A percentile compares a stretch with the other conserved stretches of the same genome.
Conservation (phyloP, 2,113 vertebrate genomes). For the Pandion haliaetus region DNA sequence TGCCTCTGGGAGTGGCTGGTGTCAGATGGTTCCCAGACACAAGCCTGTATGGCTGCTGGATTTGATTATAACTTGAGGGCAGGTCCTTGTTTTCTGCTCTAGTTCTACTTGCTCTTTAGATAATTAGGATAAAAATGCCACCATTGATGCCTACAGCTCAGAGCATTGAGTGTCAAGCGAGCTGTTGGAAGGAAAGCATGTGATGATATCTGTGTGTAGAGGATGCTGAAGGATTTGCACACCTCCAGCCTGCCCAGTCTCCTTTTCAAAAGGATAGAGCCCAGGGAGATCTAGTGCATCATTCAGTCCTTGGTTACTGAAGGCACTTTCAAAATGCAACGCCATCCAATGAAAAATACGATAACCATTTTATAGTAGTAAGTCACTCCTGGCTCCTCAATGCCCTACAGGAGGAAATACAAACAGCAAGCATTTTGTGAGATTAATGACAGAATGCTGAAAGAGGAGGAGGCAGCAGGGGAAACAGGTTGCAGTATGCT, state of each 20-base stretch:
- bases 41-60: not conserved
- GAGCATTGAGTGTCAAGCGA: not conserved
- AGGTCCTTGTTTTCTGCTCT: not conserved
- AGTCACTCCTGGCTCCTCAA: not conserved
- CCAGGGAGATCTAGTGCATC: not conserved
- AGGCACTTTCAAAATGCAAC: not conserved
- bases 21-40: not conserved
- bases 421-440: not conserved
- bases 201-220: not conserved
- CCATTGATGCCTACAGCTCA: not conserved
- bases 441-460: not conserved
- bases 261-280: not conserved
- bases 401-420: not conserved
- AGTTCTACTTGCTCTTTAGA: not conserved
- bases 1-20: not conserved
- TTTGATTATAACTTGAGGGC: not conserved
- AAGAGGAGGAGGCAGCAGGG: not conserved
- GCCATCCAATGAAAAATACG: not conserved
- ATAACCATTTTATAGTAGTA: not conserved
- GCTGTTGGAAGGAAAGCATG: not conserved
- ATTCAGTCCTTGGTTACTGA: accelerated
- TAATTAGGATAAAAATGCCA: not conserved
- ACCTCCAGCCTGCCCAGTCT: not conserved
- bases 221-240: not conserved
- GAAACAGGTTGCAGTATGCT: conserved; percentile 40